Conservation (phyloP, 2,888 invertebrate genomes). For the Ethmia dodecea region DNA sequence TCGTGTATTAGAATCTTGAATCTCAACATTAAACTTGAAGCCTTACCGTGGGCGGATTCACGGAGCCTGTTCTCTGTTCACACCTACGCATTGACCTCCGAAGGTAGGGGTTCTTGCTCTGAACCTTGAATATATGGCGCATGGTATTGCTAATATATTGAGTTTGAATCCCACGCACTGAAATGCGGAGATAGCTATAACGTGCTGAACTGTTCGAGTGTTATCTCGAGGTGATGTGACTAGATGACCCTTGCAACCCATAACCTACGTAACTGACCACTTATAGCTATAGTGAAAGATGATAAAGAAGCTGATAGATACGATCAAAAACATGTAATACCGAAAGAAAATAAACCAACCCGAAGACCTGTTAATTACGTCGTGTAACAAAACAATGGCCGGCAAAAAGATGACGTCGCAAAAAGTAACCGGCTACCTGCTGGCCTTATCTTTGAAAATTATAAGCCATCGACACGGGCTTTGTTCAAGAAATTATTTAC, state of each 20-base stretch:
- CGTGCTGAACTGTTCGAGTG: no score
- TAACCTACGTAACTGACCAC: no score
- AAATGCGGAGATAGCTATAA: not conserved
- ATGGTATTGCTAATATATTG: slow-evolving; percentile 20
- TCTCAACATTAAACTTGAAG: slow-evolving; percentile 43
- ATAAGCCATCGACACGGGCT: slow-evolving; percentile 47
- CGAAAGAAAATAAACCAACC: no score
- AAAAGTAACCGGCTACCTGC: slow-evolving; percentile 49
- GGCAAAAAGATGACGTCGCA: slow-evolving; percentile 25
- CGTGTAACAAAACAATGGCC: slow-evolving; percentile 17
- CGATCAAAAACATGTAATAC: no score
- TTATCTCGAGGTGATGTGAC: no score
- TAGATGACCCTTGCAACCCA: no score
- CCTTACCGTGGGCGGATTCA: slow-evolving; percentile 51
- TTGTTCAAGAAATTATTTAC: slow-evolving; percentile 37
- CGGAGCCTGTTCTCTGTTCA: slow-evolving; percentile 42
- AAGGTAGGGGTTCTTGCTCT: slow-evolving; percentile 37
- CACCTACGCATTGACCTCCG: slow-evolving; percentile 60
- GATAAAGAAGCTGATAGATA: no score
- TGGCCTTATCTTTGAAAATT: slow-evolving; percentile 53
- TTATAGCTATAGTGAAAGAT: no score
- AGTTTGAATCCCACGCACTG: not conserved
- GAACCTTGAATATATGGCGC: slow-evolving; percentile 26
- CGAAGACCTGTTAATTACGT: slow-evolving; percentile 21
- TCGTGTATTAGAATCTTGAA: slow-evolving; percentile 20